Conservation (phyloP, 2,797 vertebrate genomes). For the Gadopsis bispinosus region DNA sequence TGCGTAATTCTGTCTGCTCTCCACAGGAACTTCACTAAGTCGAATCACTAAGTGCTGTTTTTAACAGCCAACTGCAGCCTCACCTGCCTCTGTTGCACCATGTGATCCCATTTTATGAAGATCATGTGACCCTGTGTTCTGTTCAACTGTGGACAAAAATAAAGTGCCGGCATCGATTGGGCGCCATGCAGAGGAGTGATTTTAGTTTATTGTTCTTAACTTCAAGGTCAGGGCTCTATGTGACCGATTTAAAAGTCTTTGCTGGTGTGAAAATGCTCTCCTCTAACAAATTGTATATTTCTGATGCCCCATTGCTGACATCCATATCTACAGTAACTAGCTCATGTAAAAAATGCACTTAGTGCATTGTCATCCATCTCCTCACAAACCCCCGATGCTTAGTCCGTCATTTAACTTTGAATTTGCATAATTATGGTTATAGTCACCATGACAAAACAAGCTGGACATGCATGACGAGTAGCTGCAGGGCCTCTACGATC, state of each 20-base stretch:
- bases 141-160: conserved; percentile 61
- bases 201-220: conserved; percentile 52
- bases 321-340: background rate
- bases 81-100: conserved; percentile 59
- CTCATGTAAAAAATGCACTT: background rate
- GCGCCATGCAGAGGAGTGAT: conserved; percentile 38
- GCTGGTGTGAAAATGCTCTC: conserved; percentile 9
- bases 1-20: conserved; percentile 13
- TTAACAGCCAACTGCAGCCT: conserved; percentile 38
- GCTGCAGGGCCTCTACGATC: background rate
- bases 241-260: background rate
- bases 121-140: conserved; percentile 36
- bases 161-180: conserved; percentile 67
- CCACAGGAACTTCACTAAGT: conserved; percentile 4
- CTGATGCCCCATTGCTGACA: background rate
- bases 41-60: conserved; percentile 30
- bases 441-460: conserved; percentile 8
- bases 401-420: conserved; percentile 53
- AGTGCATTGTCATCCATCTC: conserved; percentile 5
- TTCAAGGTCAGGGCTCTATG: conserved; percentile 20
- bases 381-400: background rate
- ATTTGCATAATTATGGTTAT: conserved; percentile 60
- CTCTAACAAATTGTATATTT: background rate
- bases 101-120: conserved; percentile 30
- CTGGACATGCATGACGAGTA: conserved; percentile 5